Base-by-base conservation (phyloP, 2,797 vertebrate genomes). In the Paramormyrops hopkinsi region DNA sequence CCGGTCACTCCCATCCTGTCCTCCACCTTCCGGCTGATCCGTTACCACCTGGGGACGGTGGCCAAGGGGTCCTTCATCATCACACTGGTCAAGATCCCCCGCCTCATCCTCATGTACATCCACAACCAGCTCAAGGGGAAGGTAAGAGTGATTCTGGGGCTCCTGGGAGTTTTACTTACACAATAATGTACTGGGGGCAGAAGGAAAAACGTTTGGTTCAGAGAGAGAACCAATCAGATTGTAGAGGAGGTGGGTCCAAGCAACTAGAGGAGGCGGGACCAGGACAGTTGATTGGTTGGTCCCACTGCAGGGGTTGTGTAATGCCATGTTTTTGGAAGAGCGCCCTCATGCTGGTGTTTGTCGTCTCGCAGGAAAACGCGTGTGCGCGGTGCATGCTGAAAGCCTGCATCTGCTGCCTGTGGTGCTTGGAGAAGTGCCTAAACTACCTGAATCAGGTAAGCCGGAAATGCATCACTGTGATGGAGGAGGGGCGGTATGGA, bases 391-490 rank as follows among this genome's bases (percentile, higher is more conserved):
- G 97, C 92, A 94, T 99, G 95, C 95, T 99, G 91, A 99, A 98
- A 93, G 95, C 98, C 25, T 99, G 98, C 92, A 99, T 99, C 94
- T 99, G 98, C 96, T 99, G 98, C 93, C 96, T 99, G 94, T 99
- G 98, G 98, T 99, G 98, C 97, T 94, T 99, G 94, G 98, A 99
- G 96, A 99, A 98, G 97, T 99, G 98, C 97, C 98, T 99, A 95
- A 98, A 97, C 94, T 99, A 98, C 95, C 96, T 99, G 96, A 99
- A 99, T 95, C 98, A 99, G 97, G 98, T 99, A 95, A 73, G n/a
- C 19, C 22, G 62, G 33, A 53, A 65, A 37, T 3, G 8, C 62
- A 17, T 6, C 19, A 4, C 59, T 0, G 14, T 41, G 54, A 25
- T 41, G 19, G 14, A 25, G 82, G 37, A 5, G 6, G 76, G 17